A percentile compares a stretch with the other conserved stretches of the same genome.
These are phyloP conservation scores for Rostratula benghalensis DNA, from an alignment of 2,113 vertebrate species.

Conservation along the genomic window DNA sequence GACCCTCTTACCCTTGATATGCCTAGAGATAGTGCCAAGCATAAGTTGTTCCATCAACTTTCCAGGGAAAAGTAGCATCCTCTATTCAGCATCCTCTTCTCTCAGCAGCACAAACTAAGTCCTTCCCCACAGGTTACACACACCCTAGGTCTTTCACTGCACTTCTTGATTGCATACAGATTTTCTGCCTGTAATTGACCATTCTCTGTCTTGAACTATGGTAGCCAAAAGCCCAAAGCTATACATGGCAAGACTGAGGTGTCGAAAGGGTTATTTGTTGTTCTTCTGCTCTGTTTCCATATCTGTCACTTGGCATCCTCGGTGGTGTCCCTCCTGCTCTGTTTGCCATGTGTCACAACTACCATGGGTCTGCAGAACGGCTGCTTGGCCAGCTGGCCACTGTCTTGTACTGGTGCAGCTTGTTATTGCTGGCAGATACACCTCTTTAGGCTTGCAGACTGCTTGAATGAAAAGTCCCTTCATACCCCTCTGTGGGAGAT, in stretches of 20 bases:
- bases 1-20: too few species aligned
- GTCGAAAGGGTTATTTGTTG: neutral
- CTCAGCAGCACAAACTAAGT: neutral
- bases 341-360: neutral
- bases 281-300: neutral
- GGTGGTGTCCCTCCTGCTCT: neutral
- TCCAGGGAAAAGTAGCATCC: too few species aligned
- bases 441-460: neutral
- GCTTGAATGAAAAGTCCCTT: neutral
- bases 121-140: fast-evolving
- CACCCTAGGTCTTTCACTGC: neutral
- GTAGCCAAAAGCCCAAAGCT: neutral
- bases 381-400: neutral
- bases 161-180: neutral
- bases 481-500: neutral
- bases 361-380: neutral
- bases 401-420: neutral
- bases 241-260: fast-evolving
- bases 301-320: neutral
- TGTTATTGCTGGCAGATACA: neutral
- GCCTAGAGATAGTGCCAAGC: too few species aligned
- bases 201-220: neutral
- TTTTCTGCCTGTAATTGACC: neutral
- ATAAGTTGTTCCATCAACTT: too few species aligned
- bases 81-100: neutral